Percentiles rank a stretch among this genome's conserved stretches.
phyloP scores from a whole-genome alignment of 2,888 invertebrate genomes.

The Pyrocoelia pectoralis region DNA sequence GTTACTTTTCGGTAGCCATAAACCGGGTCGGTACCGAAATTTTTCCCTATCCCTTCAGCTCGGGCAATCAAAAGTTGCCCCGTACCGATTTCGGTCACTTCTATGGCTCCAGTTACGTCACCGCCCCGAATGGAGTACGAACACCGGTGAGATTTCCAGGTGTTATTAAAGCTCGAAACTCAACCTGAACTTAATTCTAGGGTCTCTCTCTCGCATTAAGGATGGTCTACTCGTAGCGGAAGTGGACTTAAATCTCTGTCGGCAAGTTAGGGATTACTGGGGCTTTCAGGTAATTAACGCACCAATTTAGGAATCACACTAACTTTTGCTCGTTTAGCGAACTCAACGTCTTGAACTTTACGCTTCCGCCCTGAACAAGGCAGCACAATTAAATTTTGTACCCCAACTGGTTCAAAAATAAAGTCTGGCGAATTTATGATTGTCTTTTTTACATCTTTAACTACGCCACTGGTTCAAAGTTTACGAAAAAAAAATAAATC shows the following conservation, averaged over 20 bases:
- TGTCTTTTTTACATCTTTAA: no score
- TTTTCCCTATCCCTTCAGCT: constrained; percentile 84
- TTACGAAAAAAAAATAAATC: no score
- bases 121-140: constrained; percentile 91
- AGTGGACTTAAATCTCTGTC: constrained; percentile 91
- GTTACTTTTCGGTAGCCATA: constrained; percentile 90
- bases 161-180: not conserved
- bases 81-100: constrained; percentile 88
- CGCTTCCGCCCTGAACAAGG: constrained; percentile 76
- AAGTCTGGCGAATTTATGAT: constrained; percentile 11
- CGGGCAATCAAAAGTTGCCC: constrained; percentile 79
- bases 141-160: constrained; percentile 75
- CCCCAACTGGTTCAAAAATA: constrained; percentile 75
- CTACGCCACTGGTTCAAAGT: no score
- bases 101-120: constrained; percentile 94
- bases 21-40: constrained; percentile 94
- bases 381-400: constrained; percentile 75
- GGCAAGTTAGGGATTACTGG: constrained; percentile 94
- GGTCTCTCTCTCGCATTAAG: constrained; percentile 62
- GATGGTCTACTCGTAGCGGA: constrained; percentile 87
- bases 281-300: constrained; percentile 89
- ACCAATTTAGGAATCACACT: no score
- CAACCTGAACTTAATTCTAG: constrained; percentile 35
- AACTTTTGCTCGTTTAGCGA: constrained; percentile 69
- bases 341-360: constrained; percentile 92